These are phyloP conservation scores for Butorides virescens DNA, from an alignment of 2,113 vertebrate genomes.

Conservation along the genomic window DNA sequence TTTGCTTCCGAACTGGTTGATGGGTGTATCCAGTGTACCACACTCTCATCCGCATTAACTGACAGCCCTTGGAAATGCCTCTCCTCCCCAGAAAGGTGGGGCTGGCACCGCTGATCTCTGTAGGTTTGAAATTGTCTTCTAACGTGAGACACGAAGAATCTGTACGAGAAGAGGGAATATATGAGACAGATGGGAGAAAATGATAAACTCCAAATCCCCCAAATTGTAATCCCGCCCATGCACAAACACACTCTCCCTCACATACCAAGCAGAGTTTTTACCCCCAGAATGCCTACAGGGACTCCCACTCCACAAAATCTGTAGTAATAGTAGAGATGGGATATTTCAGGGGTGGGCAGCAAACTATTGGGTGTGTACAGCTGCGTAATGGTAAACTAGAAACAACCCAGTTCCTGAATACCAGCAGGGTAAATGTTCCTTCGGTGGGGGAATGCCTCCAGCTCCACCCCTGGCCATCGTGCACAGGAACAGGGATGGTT, in stretches of 20 bases:
- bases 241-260: not conserved
- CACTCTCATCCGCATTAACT: not conserved
- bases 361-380: not conserved
- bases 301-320: not conserved
- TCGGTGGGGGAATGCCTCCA: not conserved
- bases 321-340: not conserved
- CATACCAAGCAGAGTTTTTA: not conserved
- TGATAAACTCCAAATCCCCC: not conserved
- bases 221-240: not conserved
- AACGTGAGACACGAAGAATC: not conserved
- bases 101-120: not conserved
- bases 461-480: not conserved
- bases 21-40: not conserved
- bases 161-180: not conserved
- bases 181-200: not conserved
- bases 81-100: not conserved
- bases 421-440: not conserved
- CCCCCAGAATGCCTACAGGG: not conserved
- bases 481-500: not conserved
- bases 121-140: not conserved
- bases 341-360: not conserved
- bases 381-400: not conserved
- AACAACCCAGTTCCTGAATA: not conserved
- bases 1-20: not conserved
- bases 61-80: not conserved